Conservation (phyloP, 2,113 vertebrate species). For the Natator depressus region DNA sequence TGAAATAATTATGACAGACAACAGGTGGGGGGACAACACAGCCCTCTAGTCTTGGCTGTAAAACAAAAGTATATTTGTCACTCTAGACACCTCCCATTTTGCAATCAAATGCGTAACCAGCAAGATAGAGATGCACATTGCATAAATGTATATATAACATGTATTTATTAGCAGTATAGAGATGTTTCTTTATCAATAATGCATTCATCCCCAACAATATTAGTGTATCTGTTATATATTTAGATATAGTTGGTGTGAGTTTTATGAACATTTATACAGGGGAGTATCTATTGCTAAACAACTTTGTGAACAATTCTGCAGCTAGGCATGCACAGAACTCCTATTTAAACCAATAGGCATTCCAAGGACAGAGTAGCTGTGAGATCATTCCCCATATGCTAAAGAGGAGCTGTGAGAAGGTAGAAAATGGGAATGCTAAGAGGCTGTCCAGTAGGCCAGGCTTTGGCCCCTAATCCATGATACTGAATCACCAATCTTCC, state of each 20-base stretch:
- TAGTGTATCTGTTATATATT: neutral
- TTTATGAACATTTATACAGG: neutral
- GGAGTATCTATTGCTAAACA: neutral
- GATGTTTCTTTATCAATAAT: neutral
- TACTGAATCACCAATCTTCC: neutral
- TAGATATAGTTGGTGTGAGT: neutral
- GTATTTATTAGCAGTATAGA: neutral
- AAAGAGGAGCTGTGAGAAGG: neutral
- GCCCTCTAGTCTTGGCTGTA: neutral
- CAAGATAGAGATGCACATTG: neutral
- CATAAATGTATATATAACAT: accelerated
- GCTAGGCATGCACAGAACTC: neutral
- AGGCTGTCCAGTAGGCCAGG: accelerated
- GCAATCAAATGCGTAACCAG: neutral
- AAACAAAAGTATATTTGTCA: neutral
- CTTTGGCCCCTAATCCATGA: neutral
- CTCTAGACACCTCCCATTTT: neutral
- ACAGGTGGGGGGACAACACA: accelerated
- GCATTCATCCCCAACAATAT: neutral
- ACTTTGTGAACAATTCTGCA: neutral
- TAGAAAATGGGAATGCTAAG: neutral
- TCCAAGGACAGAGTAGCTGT: neutral
- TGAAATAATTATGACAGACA: neutral
- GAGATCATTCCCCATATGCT: too few relatives aligned
- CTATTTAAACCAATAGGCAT: neutral